phyloP scores from a whole-genome alignment of 2,113 vertebrate genomes.

The Cercocebus atys region DNA sequence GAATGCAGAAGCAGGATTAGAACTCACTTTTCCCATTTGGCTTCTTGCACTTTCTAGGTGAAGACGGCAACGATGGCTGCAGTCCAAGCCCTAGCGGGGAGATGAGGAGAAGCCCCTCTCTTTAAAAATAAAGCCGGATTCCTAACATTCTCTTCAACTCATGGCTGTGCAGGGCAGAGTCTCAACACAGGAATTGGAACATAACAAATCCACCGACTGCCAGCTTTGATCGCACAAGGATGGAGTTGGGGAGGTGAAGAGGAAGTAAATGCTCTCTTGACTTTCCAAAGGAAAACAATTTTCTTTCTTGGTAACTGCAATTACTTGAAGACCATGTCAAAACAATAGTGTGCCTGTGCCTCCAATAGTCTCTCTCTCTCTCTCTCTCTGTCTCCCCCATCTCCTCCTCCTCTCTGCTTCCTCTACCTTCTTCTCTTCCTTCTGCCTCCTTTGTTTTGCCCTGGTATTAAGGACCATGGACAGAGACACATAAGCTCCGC shows the following conservation, averaged over 20 bases:
- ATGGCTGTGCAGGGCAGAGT: background rate
- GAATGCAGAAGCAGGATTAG: background rate
- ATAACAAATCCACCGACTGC: background rate
- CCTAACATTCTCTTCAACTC: background rate
- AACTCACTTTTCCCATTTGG: background rate
- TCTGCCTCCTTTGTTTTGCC: background rate
- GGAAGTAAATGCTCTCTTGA: background rate
- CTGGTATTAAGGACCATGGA: background rate
- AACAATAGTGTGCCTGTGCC: background rate
- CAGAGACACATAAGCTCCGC: background rate
- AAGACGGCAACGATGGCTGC: fast-evolving
- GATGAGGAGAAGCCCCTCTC: background rate
- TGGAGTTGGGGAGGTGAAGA: background rate
- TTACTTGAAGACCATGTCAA: constrained; percentile 37
- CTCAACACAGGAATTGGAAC: background rate
- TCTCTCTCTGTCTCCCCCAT: no score
- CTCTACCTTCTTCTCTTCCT: background rate
- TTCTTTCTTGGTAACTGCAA: constrained; percentile 46
- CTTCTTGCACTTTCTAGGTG: background rate
- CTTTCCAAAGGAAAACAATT: constrained; percentile 17
- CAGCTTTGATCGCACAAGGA: background rate
- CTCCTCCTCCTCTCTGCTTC: background rate
- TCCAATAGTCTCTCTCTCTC: background rate
- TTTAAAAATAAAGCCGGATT: no score
- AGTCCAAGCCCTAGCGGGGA: fast-evolving